Evolutionary conservation across 1,140 invertebrate species (phyloP), one percentile per base, ranked within the genome.

Genomic region (Mycetomoellerius zeteki): DNA sequence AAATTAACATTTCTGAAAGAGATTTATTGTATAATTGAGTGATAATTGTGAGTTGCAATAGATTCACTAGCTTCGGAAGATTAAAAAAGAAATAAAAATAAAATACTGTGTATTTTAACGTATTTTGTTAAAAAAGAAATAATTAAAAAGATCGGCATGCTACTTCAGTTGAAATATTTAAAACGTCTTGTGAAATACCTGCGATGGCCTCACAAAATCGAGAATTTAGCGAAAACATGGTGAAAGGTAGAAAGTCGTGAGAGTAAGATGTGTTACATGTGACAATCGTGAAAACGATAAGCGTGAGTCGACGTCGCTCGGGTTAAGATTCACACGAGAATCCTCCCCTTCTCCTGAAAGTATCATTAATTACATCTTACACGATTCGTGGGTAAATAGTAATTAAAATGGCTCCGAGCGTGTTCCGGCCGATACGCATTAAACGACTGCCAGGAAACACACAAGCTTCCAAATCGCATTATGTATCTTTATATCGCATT

Each of bases 221-320:
- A 30, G 75, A 60, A 37, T 81, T 30, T 47, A 33, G 64, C 12
- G 54, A 67, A 56, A 81, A 86, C 62, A 21, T n/a, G 21, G 60
- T 78, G 84, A 86, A 86, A 86, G 75, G 75, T 60, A 86, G 76
- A 86, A 86, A 67, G 64, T 65, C 14, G 54, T 54, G 52, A 67
- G 85, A 69, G 85, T 27, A 19, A 69, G 37, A 65, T 62, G 47
- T 24, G 50, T 85, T 78, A 56, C 24, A 67, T 56, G 62, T 56
- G 73, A 78, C 58, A 86, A 80, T 78, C 27, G 62, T 65, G 52
- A 81, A 58, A 80, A 67, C 21, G 47, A 60, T 27, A 43, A 86
- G 37, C 50, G 27, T 47, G 60, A 43, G 12, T 37, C 72, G 24
- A 50, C 27, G n/a, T 50, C 33, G 37, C 14, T 21, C n/a, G 19